phyloP scores from a whole-genome alignment of 2,797 vertebrate species.

The Pantherophis alleghaniensis region DNA sequence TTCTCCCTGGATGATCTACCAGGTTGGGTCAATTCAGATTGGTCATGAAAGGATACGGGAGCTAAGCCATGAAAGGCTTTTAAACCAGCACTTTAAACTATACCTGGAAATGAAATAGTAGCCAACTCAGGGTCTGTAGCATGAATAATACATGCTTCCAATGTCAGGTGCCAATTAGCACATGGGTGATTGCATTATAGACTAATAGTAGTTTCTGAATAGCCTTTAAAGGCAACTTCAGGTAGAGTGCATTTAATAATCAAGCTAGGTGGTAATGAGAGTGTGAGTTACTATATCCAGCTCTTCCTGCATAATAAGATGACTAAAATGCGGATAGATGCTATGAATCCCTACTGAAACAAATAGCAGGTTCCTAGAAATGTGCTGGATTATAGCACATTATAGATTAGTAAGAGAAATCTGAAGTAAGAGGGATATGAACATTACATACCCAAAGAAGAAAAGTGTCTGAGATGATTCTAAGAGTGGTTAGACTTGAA shows the following conservation, averaged over 20 bases:
- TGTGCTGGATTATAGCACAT: background rate
- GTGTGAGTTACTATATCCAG: background rate
- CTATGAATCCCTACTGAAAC: background rate
- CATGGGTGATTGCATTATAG: background rate
- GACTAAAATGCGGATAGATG: background rate
- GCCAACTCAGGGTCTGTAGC: background rate
- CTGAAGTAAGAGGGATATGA: background rate
- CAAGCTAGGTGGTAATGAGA: background rate
- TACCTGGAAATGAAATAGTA: background rate
- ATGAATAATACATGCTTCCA: background rate
- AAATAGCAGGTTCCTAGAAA: background rate
- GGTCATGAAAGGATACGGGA: background rate
- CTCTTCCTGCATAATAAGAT: background rate
- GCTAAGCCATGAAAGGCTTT: background rate
- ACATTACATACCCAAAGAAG: background rate
- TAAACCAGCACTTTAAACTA: background rate
- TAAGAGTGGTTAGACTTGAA: background rate
- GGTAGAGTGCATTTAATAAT: background rate
- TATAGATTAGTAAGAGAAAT: background rate
- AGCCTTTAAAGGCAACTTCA: background rate
- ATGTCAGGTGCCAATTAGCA: background rate
- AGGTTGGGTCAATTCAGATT: background rate
- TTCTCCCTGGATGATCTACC: background rate
- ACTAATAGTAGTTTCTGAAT: background rate
- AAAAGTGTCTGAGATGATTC: background rate